Percentiles rank a stretch among this genome's conserved stretches.
Conservation (phyloP, 2,113 vertebrate genomes). For the Pelecanoides urinatrix region DNA sequence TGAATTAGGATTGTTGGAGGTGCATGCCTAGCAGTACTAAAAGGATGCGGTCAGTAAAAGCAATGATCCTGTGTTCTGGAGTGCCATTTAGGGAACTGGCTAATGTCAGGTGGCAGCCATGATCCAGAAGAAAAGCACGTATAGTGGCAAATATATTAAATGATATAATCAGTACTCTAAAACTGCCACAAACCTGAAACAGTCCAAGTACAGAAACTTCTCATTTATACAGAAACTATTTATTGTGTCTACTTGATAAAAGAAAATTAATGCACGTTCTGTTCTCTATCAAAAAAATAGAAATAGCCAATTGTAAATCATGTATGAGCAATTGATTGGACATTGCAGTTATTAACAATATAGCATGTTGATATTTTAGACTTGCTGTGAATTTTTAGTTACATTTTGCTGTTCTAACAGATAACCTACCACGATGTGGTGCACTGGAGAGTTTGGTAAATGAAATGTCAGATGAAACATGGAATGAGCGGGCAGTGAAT, state of each 20-base stretch:
- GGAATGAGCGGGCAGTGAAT: constrained; percentile 84
- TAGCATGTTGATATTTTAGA: neutral
- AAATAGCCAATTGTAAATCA: neutral
- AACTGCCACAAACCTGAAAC: neutral
- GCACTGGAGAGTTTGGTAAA: constrained; percentile 90
- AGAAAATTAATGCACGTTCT: neutral
- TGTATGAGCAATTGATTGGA: neutral
- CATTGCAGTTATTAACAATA: neutral
- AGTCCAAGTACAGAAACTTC: neutral
- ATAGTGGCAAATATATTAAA: neutral
- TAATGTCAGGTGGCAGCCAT: neutral
- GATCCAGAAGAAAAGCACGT: neutral
- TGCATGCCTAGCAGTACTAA: neutral
- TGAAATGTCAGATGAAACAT: constrained; percentile 87
- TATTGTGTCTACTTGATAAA: neutral
- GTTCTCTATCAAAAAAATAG: neutral
- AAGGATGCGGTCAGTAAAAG: neutral
- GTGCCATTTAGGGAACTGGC: neutral
- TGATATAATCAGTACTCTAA: neutral
- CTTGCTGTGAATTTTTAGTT: neutral
- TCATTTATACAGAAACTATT: neutral
- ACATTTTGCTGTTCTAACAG: constrained; percentile 45
- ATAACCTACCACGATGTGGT: constrained; percentile 90
- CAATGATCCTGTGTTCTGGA: neutral
- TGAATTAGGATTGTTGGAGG: neutral